phyloP scores from a whole-genome alignment of 2,797 vertebrate genomes.

The Acipenser transmontanus region DNA sequence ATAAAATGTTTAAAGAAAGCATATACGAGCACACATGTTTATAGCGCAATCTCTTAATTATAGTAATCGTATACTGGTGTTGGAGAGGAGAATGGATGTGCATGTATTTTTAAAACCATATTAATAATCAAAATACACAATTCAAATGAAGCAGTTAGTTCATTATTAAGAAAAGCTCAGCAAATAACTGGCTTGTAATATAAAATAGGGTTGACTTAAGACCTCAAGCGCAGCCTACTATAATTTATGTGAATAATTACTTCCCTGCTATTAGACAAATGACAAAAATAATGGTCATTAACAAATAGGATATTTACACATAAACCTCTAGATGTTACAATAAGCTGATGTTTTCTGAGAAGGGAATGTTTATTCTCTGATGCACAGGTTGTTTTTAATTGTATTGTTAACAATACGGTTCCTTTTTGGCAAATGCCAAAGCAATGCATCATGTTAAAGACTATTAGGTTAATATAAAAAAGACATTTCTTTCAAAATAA shows the following conservation, averaged over 20 bases:
- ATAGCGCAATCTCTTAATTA: too few species aligned
- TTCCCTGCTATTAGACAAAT: slow-evolving; percentile 2
- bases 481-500: not conserved
- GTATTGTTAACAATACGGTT: not conserved
- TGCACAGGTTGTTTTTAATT: not conserved
- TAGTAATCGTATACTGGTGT: too few species aligned
- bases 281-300: slow-evolving; percentile 2
- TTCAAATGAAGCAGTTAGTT: not conserved
- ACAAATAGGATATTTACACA: not conserved
- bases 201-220: not conserved
- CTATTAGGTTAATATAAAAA: not conserved
- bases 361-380: not conserved
- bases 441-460: not conserved
- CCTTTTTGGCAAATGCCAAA: not conserved
- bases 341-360: not conserved
- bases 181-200: not conserved
- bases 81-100: too few species aligned
- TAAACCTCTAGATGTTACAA: slow-evolving; percentile 3
- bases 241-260: slow-evolving; percentile 1
- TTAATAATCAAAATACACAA: too few species aligned
- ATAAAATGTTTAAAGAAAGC: too few species aligned
- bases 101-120: too few species aligned
- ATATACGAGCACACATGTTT: too few species aligned
- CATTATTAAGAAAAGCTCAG: not conserved
- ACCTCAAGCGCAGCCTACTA: not conserved